Conservation (phyloP, 2,113 vertebrate genomes). For the Abramis brama region DNA sequence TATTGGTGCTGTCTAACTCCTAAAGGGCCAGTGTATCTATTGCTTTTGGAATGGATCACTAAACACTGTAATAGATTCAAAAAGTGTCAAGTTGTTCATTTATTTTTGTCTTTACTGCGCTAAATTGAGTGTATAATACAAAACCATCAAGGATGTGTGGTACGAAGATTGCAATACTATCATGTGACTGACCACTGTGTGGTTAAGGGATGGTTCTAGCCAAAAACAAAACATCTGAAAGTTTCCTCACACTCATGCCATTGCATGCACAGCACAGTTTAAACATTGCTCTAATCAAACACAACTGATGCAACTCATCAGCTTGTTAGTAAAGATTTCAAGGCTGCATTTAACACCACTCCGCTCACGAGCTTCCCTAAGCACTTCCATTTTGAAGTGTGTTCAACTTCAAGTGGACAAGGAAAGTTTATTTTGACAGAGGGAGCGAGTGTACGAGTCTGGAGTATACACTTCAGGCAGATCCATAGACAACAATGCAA, state of each 20-base stretch:
- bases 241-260: background rate
- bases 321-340: too few relatives aligned
- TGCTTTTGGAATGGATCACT: conserved; percentile 47
- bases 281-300: too few relatives aligned
- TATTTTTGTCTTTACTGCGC: background rate
- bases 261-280: background rate
- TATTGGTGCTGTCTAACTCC: conserved; percentile 28
- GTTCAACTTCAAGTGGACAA: too few relatives aligned
- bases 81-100: background rate
- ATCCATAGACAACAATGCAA: too few relatives aligned
- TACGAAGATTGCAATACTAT: background rate
- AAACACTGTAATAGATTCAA: conserved; percentile 44
- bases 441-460: too few relatives aligned
- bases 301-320: too few relatives aligned
- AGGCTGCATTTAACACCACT: too few relatives aligned
- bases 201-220: background rate
- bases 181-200: background rate
- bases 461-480: too few relatives aligned
- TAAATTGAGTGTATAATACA: background rate
- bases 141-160: background rate
- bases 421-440: too few relatives aligned
- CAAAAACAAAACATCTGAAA: too few relatives aligned
- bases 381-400: too few relatives aligned
- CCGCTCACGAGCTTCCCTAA: too few relatives aligned
- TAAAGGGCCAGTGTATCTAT: conserved; percentile 47